A percentile compares a stretch with the other conserved stretches of the same genome.
These are phyloP conservation scores for Amia ocellicauda DNA, from an alignment of 2,113 vertebrate species.

Conservation along the genomic window DNA sequence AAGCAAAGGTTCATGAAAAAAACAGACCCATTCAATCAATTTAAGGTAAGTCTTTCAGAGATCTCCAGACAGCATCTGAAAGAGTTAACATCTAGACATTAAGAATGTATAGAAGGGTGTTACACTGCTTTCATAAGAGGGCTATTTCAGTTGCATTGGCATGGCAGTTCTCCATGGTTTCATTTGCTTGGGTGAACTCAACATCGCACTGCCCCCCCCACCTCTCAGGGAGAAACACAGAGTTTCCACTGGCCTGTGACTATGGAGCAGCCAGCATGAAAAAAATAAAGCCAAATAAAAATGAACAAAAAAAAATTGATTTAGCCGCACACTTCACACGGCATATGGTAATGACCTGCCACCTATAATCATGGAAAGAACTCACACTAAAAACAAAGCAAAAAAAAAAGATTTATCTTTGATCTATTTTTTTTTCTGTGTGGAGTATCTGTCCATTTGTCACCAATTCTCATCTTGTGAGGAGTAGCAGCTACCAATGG, in stretches of 20 bases:
- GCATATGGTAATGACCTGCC: no score
- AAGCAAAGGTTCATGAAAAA: no score
- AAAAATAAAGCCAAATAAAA: slow-evolving; percentile 46
- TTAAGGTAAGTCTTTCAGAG: not conserved
- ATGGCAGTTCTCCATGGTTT: no score
- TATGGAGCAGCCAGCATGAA: slow-evolving; percentile 26
- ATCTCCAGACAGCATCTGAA: not conserved
- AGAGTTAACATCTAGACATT: not conserved
- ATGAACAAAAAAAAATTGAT: slow-evolving; percentile 41
- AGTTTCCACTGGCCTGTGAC: slow-evolving; percentile 33
- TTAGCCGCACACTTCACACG: no score
- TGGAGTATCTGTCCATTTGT: no score
- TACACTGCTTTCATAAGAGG: not conserved
- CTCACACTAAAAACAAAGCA: no score
- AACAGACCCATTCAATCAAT: not conserved
- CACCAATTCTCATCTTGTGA: no score
- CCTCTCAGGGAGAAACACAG: slow-evolving; percentile 24
- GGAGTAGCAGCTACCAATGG: no score
- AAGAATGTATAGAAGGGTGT: not conserved
- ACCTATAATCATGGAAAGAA: no score
- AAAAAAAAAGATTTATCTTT: no score
- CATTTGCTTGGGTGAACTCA: slow-evolving; percentile 6
- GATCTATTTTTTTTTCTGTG: no score
- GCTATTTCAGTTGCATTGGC: not conserved
- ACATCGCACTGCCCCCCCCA: not conserved